Evolutionary conservation across 2,113 vertebrate species (phyloP).

Genomic region (Paradisaea rubra): DNA sequence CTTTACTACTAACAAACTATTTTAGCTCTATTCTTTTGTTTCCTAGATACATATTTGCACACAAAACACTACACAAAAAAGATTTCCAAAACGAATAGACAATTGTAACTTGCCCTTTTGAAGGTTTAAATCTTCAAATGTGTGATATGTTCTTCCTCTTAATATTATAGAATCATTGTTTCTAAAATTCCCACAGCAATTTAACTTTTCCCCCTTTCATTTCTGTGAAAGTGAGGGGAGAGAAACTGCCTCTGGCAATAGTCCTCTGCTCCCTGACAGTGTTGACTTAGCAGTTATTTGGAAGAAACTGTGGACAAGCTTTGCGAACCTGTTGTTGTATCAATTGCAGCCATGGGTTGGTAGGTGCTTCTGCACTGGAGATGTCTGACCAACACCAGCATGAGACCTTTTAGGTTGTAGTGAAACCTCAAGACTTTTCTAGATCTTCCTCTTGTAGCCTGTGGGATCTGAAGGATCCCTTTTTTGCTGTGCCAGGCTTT

Average conservation of each 20-base stretch:
- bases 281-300: neutral
- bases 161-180: neutral
- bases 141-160: neutral
- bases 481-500: neutral
- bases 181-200: neutral
- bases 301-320: neutral
- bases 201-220: neutral
- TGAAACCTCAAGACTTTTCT: neutral
- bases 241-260: neutral
- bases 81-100: neutral
- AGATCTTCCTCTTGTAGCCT: neutral
- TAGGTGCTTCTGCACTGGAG: neutral
- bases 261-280: neutral
- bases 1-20: neutral
- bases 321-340: neutral
- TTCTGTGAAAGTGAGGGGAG: neutral
- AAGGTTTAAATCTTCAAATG: neutral
- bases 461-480: neutral
- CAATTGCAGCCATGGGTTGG: neutral
- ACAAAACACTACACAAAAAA: neutral
- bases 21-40: neutral
- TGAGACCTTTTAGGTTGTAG: neutral
- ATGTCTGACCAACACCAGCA: neutral
- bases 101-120: neutral
- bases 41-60: neutral